Evolutionary conservation across 2,113 vertebrate genomes (phyloP), one percentile per base, ranked within the genome.

Genomic region (Ptychochromis oligacanthus): DNA sequence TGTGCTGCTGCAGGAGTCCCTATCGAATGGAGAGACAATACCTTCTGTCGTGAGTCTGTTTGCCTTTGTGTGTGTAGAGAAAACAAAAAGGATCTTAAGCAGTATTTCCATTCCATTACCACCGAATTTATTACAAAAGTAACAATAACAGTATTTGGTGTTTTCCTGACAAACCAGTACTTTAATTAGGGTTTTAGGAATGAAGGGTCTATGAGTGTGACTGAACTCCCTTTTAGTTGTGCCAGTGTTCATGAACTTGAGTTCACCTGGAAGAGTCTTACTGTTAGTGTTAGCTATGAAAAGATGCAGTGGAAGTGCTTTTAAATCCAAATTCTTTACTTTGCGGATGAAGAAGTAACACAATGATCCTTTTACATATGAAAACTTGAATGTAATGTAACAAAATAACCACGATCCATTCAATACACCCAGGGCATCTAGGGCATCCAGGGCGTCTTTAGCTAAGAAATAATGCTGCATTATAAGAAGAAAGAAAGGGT

Each of bases 41-140:
- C 96, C 77, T 96, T 97, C 88, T 98, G 97, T 75, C 95, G 97
- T 98, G 92, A 97, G 97, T 97, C 7, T 34, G 5, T 40, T 15
- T 56, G 20, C 54, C 36, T 76, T 52, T 84, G 72, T 76, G 17
- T 75, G 54, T 70, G 36, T 77, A 24, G 11, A 28, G 1, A 59
- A 52, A 3, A 34, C 14, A 65, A 11, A 52, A 46, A 65, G 38
- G 2, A 64, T 38, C 1, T 70, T 58, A 28, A 49, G 24, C 28
- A 28, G 26, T 13, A 52, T 2, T 52, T 31, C 2, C 28, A 9
- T 5, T 49, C 17, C 10, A 31, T 31, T 13, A 15, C 43, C 7
- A 52, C 65, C 24, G 52, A 31, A 70, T 2, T 0, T 52, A 31
- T 70, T 52, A 52, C 10, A 52, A 52, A 28, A 70, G 43, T 70